Base-by-base conservation (phyloP, 2,888 invertebrate species). In the Herminia tarsipennalis region DNA sequence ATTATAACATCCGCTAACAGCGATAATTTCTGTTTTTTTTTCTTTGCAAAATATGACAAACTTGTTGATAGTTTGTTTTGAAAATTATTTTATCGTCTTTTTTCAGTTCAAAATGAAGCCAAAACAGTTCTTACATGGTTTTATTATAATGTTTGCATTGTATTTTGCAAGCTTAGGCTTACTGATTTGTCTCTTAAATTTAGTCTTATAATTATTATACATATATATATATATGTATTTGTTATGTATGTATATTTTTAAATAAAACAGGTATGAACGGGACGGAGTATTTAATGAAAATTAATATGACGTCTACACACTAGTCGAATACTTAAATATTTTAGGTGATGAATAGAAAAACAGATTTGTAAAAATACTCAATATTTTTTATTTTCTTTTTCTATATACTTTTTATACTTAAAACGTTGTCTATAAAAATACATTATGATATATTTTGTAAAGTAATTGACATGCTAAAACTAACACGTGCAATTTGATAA, bases 211-310 rank as follows among this genome's bases (percentile, higher is more conserved):
- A n/a, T n/a, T n/a, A n/a, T n/a, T n/a, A n/a, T n/a, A n/a, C n/a
- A n/a, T n/a, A n/a, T n/a, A n/a, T n/a, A n/a, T n/a, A n/a, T 24
- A 5, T 32, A 20, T 24, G 16, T 32, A 30, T 30, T 28, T 8
- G 22, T 16, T 25, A 28, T 34, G 28, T 34, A 10, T 41, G 14
- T 27, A 41, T 39, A 44, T 45, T 25, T 61, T 66, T 55, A 65
- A 63, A 72, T 66, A 72, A 73, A 68, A 73, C 71, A 81, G 73
- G 69, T 79, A 74, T 59, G 55, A 68, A 62, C 69, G 78, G 83
- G 84, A 84, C 83, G 83, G 84, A 84, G 76, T 78, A 58, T n/a
- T n/a, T 56, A 66, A 52, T 63, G 61, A 58, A 61, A 53, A 48
- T 47, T 56, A 62, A 47, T 59, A 66, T 71, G 66, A 76, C 68